Percentiles rank a stretch among this genome's conserved stretches.
These are phyloP conservation scores for Danio choprae DNA, from an alignment of 2,797 vertebrate genomes.

Conservation along the genomic window DNA sequence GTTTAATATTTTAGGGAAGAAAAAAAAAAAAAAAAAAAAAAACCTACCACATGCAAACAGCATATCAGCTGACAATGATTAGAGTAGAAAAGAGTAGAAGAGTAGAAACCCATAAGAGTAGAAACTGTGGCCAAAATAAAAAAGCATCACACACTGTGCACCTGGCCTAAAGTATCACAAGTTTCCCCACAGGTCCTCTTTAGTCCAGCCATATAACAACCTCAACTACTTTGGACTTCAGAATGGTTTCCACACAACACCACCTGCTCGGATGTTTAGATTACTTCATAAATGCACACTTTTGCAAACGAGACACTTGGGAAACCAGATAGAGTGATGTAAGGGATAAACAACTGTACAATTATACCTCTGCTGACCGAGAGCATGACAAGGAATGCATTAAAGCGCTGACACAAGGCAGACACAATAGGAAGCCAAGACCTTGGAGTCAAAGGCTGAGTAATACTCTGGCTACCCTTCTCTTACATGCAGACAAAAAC, in stretches of 20 bases:
- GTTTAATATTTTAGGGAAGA: too few species aligned
- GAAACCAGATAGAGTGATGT: constrained; percentile 47
- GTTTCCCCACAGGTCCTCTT: constrained; percentile 27
- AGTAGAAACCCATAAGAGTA: too few species aligned
- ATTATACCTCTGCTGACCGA: constrained; percentile 32
- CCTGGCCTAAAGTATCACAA: constrained; percentile 10
- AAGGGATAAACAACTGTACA: constrained; percentile 35
- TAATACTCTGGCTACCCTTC: constrained; percentile 48
- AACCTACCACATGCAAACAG: not conserved
- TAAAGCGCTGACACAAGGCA: constrained; percentile 50
- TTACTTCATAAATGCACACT: constrained; percentile 49
- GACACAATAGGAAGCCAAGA: constrained; percentile 45
- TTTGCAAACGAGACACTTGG: constrained; percentile 47
- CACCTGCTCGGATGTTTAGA: constrained; percentile 45
- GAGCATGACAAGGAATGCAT: constrained; percentile 44
- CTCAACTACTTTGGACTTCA: constrained; percentile 5
- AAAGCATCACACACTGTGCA: not conserved
- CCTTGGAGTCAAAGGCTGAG: constrained; percentile 54
- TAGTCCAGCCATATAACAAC: constrained; percentile 10
- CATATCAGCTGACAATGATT: not conserved
- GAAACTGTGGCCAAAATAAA: not conserved
- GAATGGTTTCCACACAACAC: constrained; percentile 35
- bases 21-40: too few species aligned
- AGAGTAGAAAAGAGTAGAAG: too few species aligned
- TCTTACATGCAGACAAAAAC: constrained; percentile 13